Conservation (phyloP, 2,888 invertebrate species). For the Andrena fulva region DNA sequence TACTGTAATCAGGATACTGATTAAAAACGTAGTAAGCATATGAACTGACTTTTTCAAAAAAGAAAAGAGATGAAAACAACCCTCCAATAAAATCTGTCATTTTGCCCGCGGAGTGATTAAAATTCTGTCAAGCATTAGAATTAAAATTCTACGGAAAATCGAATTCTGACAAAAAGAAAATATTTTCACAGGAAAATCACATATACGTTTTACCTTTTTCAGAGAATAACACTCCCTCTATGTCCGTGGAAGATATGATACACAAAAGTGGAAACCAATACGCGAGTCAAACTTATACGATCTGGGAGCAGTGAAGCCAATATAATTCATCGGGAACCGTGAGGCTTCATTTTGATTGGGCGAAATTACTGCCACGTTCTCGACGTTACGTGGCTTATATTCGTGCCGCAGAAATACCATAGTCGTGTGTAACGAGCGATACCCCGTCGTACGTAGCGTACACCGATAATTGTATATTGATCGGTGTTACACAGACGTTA, state of each 20-base stretch:
- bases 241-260: background rate
- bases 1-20: too few species aligned
- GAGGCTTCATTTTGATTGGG: constrained; percentile 23
- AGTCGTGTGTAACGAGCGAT: constrained; percentile 40
- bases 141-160: too few species aligned
- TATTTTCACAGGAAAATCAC: too few species aligned
- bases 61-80: too few species aligned
- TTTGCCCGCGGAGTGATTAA: too few species aligned
- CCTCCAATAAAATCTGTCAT: too few species aligned
- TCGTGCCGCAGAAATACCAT: constrained; percentile 21
- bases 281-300: background rate
- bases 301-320: background rate
- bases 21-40: too few species aligned
- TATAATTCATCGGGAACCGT: background rate
- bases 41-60: too few species aligned
- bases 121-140: too few species aligned
- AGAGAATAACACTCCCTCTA: too few species aligned
- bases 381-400: background rate
- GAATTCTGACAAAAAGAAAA: too few species aligned
- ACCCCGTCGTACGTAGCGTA: constrained; percentile 11
- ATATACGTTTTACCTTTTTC: too few species aligned
- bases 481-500: constrained; percentile 22
- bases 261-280: background rate
- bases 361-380: constrained; percentile 17
- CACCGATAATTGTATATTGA: constrained; percentile 56